phyloP scores from a whole-genome alignment of 1,140 invertebrate species.

The Popillia japonica region DNA sequence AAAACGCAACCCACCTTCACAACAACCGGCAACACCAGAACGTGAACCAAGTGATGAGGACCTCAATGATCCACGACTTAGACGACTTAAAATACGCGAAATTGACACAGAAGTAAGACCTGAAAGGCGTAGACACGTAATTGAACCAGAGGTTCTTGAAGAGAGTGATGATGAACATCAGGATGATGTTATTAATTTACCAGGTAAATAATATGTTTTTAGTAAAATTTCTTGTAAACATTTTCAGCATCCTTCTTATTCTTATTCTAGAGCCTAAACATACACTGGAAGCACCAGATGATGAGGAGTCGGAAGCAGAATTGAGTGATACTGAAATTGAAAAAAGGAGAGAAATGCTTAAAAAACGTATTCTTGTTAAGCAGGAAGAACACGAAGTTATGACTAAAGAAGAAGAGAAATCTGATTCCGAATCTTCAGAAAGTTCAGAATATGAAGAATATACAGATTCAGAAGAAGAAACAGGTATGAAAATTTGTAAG shows the following conservation, averaged over 20 bases:
- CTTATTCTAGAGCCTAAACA: conserved; percentile 56
- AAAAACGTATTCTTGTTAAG: conserved; percentile 73
- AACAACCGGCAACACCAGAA: conserved; percentile 50
- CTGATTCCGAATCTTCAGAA: conserved; percentile 79
- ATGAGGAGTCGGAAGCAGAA: conserved; percentile 73
- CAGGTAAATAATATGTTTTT: conserved; percentile 37
- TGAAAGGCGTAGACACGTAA: conserved; percentile 68
- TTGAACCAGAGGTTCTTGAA: conserved; percentile 79
- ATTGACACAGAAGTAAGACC: conserved; percentile 66
- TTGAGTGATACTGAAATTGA: conserved; percentile 86
- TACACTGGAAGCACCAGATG: conserved; percentile 67
- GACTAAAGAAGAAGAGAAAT: conserved; percentile 75
- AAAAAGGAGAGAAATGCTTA: conserved; percentile 71
- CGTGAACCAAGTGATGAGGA: conserved; percentile 63
- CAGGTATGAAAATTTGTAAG: conserved; percentile 55
- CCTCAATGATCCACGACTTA: conserved; percentile 79
- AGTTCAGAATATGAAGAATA: conserved; percentile 79
- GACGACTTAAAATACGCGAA: conserved; percentile 70
- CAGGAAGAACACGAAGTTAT: conserved; percentile 71
- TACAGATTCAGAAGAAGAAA: conserved; percentile 88
- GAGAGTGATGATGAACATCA: conserved; percentile 73
- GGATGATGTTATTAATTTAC: conserved; percentile 62
- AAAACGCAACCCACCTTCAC: conserved; percentile 58
- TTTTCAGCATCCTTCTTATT: background rate
- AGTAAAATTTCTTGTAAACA: background rate